Base-by-base conservation (phyloP, 1,140 invertebrate genomes). In the Drosophila simulans region DNA sequence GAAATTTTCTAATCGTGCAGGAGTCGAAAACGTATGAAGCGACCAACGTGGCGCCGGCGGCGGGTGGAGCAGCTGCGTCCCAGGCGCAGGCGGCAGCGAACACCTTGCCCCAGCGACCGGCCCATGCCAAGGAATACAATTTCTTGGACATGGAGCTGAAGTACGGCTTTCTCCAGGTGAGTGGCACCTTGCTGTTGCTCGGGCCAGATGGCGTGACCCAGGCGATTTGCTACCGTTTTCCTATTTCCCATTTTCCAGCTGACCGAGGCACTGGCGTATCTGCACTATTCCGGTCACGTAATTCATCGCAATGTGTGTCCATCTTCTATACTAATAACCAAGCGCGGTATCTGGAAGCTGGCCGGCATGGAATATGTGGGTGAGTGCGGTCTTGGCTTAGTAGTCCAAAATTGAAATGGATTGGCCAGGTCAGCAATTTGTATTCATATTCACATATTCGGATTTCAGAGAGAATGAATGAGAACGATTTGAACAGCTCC, bases 251-350 rank as follows among this genome's bases (percentile, higher is more conserved):
- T 94, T 31, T 31, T 31, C 27, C 93, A 99, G 98, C 95, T 99
- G 66, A 97, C 96, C 8, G 98, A 99, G 91, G 98, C 98, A 1
- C 93, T 99, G 71, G 95, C 97, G 10, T 99, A 97, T 93, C 93
- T 99, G 46, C 98, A 99, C 93, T 96, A 96, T 91, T 95, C 95
- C 22, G 95, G 95, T 65, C 95, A 96, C 91, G 94, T 97, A 70
- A 94, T 99, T 45, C 98, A 99, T 92, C 95, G 97, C 76, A 99
- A 99, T 92, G 95, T 99, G 15, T 98, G 97, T 92, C 98, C 98
- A 4, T 95, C 95, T 68, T 98, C 97, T 72, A 96, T 99, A 70
- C 94, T 99, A 48, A 96, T 99, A 52, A 99, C 97, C n/a, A 98
- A 97, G 88, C 95, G 95, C 48, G 98, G 98, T 37, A 98, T 97